Percentiles rank a stretch among this genome's conserved stretches.
Conservation (phyloP, 2,888 invertebrate genomes). For the Craniophora ligustri region DNA sequence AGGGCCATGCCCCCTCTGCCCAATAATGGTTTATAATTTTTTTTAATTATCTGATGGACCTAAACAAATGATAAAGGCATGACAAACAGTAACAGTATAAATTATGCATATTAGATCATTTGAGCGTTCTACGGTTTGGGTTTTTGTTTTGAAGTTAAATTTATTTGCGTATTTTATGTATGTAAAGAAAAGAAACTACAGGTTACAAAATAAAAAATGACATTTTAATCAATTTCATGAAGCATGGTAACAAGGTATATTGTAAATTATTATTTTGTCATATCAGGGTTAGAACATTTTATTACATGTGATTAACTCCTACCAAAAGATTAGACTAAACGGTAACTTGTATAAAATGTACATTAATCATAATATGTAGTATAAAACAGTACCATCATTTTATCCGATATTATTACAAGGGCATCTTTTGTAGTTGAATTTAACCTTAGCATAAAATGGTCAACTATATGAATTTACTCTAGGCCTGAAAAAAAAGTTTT, state of each 20-base stretch:
- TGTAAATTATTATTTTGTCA: constrained; percentile 83
- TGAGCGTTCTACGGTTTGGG: background rate
- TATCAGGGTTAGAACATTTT: constrained; percentile 83
- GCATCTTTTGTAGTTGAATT: constrained; percentile 78
- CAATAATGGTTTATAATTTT: no score
- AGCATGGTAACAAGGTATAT: constrained; percentile 88
- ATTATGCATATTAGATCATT: no score
- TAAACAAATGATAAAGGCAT: no score
- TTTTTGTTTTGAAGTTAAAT: background rate
- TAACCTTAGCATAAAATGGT: constrained; percentile 79
- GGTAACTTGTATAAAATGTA: constrained; percentile 89
- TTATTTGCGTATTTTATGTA: background rate
- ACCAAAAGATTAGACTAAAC: constrained; percentile 85
- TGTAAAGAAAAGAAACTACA: constrained; percentile 69
- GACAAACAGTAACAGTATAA: no score
- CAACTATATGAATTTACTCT: constrained; percentile 78
- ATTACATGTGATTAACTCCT: constrained; percentile 82
- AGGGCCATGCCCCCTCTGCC: no score
- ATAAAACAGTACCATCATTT: constrained; percentile 85
- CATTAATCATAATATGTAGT: constrained; percentile 77
- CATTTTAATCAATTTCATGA: constrained; percentile 86
- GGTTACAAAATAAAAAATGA: constrained; percentile 87
- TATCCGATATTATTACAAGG: constrained; percentile 68
- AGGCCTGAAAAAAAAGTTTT: constrained; percentile 78
- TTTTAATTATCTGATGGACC: no score